These are phyloP conservation scores for Nerophis ophidion DNA, from an alignment of 2,113 vertebrate genomes.

Conservation along the genomic window DNA sequence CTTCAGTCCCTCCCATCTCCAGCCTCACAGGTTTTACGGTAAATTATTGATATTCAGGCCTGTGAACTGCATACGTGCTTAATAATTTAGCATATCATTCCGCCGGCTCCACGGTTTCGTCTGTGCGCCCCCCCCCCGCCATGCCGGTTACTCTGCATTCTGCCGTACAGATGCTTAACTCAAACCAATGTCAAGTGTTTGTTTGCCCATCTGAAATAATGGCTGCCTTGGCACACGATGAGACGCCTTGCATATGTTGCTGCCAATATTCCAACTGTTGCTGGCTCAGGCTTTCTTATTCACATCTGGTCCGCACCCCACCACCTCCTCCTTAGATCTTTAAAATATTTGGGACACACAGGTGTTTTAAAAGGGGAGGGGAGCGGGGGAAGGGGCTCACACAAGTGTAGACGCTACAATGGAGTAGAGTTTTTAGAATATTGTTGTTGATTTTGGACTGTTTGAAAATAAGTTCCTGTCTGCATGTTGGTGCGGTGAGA, in stretches of 20 bases:
- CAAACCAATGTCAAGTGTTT: slow-evolving; percentile 70
- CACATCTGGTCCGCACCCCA: slow-evolving; percentile 56
- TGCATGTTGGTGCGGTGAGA: slow-evolving; percentile 6
- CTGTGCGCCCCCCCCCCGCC: slow-evolving; percentile 20
- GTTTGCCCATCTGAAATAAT: slow-evolving; percentile 69
- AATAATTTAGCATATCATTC: slow-evolving; percentile 60
- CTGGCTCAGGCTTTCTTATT: slow-evolving; percentile 45
- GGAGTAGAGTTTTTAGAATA: slow-evolving; percentile 16
- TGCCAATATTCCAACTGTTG: slow-evolving; percentile 61
- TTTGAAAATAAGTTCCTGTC: slow-evolving; percentile 7
- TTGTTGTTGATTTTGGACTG: slow-evolving; percentile 7
- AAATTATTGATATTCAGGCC: slow-evolving; percentile 61
- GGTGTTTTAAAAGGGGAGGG: slow-evolving; percentile 40
- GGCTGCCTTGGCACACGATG: slow-evolving; percentile 61
- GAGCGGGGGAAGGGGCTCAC: no score
- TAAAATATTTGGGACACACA: slow-evolving; percentile 53
- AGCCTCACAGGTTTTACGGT: slow-evolving; percentile 52
- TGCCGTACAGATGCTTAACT: slow-evolving; percentile 65
- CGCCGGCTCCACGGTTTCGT: slow-evolving; percentile 36
- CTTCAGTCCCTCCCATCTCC: slow-evolving; percentile 32
- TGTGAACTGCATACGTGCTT: slow-evolving; percentile 52
- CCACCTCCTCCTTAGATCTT: slow-evolving; percentile 45
- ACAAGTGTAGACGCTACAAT: slow-evolving; percentile 51
- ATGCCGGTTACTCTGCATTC: slow-evolving; percentile 42
- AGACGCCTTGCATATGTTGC: slow-evolving; percentile 61